Evolutionary conservation across 2,113 vertebrate species (phyloP), one percentile per base, ranked within the genome.

Genomic region (Rousettus leschenaultii): DNA sequence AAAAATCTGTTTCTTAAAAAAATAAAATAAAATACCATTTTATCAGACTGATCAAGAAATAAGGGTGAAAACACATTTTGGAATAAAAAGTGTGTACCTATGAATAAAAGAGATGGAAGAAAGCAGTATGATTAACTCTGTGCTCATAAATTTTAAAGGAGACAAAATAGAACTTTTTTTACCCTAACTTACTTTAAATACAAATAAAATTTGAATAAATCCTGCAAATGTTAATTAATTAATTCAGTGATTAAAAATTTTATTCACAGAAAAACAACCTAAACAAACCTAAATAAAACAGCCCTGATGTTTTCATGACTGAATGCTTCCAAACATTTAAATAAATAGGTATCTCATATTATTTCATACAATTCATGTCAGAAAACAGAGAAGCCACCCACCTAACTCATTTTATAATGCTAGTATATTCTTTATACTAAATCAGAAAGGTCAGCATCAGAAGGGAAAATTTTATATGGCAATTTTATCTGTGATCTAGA

Each of bases 211-310:
- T 0, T 65, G 45, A 83, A 57, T 24, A 38, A 90, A 59, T 33
- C 43, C 14, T 95, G 30, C 24, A 70, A 90, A 78, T 85, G 35
- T 65, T 66, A 94, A 89, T 22, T 80, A 94, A 94, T 86, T 65
- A 40, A 65, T 63, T 88, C 7, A 63, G 24, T 55, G 38, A 74
- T 57, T 66, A 66, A 75, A 85, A 85, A 78, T 51, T 77, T 4
- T 77, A 85, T 51, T 28, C 21, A 68, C 33, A 77, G 70, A 59
- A 77, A 78, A 68, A 28, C 22, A 35, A 45, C 40, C n/a, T 75
- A 68, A 83, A 21, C 35, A 80, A 86, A 61, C 18, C 15, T 68
- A 63, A 61, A 71, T 12, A 70, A 84, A 80, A 91, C 2, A 86
- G 21, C 24, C 7, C 68, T 33, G n/a, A 74, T 63, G 21, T 38